Percentiles rank a stretch among this genome's conserved stretches.
Evolutionary conservation across 1,140 invertebrate genomes (phyloP).

Genomic region (Papilio helenus): DNA sequence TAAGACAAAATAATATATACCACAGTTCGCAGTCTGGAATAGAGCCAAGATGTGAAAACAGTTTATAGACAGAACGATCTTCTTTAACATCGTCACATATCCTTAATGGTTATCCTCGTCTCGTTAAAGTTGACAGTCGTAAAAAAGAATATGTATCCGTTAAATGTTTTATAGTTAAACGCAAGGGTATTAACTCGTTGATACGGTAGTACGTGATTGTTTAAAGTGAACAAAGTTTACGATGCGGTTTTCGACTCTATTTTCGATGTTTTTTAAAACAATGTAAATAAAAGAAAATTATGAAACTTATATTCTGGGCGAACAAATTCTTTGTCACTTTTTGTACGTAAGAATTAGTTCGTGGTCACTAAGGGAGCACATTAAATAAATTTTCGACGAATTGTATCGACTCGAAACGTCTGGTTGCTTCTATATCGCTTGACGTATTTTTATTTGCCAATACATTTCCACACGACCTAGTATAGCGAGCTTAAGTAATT

Average conservation of each 20-base stretch:
- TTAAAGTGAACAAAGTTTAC: not conserved
- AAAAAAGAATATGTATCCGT: not conserved
- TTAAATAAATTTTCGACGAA: not conserved
- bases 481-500: not conserved
- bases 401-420: not conserved
- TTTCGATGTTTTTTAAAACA: not conserved
- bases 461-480: not conserved
- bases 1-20: too few relatives aligned
- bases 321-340: too few relatives aligned
- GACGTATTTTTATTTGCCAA: not conserved
- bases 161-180: constrained; percentile 18
- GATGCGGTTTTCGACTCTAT: not conserved
- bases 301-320: too few relatives aligned
- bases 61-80: too few relatives aligned
- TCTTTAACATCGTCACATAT: not conserved
- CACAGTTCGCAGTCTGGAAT: too few relatives aligned
- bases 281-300: too few relatives aligned
- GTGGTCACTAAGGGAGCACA: too few relatives aligned
- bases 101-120: not conserved
- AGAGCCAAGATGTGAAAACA: too few relatives aligned
- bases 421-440: not conserved
- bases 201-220: not conserved
- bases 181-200: not conserved
- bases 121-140: not conserved
- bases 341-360: not conserved